Percentiles rank a stretch among this genome's conserved stretches.
These are phyloP conservation scores for Leptopilina myrica DNA, from an alignment of 2,888 invertebrate genomes.

Conservation along the genomic window DNA sequence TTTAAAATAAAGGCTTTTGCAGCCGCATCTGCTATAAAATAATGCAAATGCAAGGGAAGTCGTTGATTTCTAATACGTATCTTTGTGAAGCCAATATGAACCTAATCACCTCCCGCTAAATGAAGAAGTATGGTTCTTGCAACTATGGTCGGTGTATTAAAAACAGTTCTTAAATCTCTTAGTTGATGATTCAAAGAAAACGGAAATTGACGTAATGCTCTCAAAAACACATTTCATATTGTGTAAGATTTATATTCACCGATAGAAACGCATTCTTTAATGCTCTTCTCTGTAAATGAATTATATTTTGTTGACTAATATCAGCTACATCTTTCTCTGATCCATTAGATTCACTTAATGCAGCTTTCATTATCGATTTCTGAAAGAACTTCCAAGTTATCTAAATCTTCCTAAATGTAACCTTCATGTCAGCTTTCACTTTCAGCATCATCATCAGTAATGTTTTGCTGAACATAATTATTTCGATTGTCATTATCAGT, in stretches of 20 bases:
- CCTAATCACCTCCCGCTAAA: slow-evolving; percentile 44
- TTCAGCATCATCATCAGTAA: background rate
- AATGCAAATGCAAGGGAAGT: no score
- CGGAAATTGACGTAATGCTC: no score
- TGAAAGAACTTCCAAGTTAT: no score
- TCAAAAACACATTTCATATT: no score
- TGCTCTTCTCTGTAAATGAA: background rate
- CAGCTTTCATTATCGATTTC: background rate
- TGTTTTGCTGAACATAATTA: background rate
- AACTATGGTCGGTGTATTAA: slow-evolving; percentile 38
- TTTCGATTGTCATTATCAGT: background rate
- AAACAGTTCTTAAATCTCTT: slow-evolving; percentile 39
- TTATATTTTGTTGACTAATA: slow-evolving; percentile 31
- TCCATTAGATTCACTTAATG: background rate
- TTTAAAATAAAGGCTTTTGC: no score
- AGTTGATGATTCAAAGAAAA: background rate
- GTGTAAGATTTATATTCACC: no score
- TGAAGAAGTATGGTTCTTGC: slow-evolving; percentile 24
- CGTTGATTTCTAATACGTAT: no score
- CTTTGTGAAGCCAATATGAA: slow-evolving; percentile 47
- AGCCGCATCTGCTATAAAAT: no score
- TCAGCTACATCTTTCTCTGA: background rate
- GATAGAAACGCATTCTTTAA: no score
- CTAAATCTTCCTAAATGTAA: no score
- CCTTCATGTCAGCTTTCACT: no score